phyloP scores from a whole-genome alignment of 2,113 vertebrate species.

The Indri indri region DNA sequence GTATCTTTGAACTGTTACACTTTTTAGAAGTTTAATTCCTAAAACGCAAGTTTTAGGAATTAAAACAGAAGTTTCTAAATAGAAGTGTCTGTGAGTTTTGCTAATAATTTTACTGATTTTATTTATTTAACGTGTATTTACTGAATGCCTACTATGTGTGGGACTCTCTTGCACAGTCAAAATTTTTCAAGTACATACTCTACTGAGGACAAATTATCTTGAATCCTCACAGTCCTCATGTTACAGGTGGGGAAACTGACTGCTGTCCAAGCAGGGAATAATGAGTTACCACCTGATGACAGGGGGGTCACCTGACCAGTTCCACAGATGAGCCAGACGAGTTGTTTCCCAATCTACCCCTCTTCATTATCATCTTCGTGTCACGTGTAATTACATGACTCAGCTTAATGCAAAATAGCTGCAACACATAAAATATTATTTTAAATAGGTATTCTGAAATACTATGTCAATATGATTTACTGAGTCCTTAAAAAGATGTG shows the following conservation, averaged over 20 bases:
- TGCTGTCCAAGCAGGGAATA: background rate
- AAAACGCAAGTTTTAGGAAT: background rate
- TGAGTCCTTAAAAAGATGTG: background rate
- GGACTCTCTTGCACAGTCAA: background rate
- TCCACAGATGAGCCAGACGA: background rate
- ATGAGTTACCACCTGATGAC: background rate
- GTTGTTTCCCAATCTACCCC: background rate
- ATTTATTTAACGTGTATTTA: background rate
- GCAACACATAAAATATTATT: background rate
- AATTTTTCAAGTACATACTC: background rate
- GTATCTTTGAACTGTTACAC: background rate
- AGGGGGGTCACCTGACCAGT: background rate
- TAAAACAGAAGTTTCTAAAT: too few species aligned
- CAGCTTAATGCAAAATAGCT: background rate
- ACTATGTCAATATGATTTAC: background rate
- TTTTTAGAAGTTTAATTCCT: background rate
- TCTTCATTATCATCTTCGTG: constrained; percentile 1
- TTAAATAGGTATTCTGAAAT: background rate
- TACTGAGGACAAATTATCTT: background rate
- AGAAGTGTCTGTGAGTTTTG: background rate
- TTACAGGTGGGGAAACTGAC: background rate
- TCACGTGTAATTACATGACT: background rate
- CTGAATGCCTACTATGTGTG: background rate
- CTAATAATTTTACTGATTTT: background rate
- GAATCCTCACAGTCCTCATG: background rate